These are phyloP conservation scores for Malurus cyaneus DNA, from an alignment of 2,113 vertebrate genomes.

Conservation along the genomic window DNA sequence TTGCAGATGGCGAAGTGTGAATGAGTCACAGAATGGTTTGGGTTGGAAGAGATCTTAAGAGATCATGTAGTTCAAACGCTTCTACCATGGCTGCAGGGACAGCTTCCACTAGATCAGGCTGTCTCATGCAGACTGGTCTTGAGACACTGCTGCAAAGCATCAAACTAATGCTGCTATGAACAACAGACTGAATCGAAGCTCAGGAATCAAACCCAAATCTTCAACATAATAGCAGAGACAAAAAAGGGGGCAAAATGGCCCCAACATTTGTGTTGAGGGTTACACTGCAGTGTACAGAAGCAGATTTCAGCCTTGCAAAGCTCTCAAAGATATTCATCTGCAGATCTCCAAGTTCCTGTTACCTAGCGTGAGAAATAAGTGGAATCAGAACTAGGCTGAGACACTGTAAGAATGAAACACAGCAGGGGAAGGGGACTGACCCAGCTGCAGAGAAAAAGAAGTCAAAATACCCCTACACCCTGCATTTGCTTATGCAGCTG, in stretches of 20 bases:
- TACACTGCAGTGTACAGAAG: background rate
- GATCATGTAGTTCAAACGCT: background rate
- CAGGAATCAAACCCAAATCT: background rate
- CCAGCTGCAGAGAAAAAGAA: background rate
- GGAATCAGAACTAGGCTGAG: background rate
- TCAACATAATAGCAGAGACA: background rate
- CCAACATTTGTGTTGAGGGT: background rate
- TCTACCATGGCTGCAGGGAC: background rate
- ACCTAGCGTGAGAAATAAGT: background rate
- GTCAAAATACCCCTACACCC: background rate
- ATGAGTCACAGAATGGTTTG: background rate
- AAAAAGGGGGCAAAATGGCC: background rate
- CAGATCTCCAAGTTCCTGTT: background rate
- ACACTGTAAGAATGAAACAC: slow-evolving; percentile 17
- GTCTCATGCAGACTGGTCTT: background rate
- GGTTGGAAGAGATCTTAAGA: background rate
- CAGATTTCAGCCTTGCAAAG: background rate
- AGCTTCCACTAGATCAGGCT: background rate
- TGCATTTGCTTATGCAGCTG: background rate
- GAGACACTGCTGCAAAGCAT: background rate
- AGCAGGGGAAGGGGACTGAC: background rate
- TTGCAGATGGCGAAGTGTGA: background rate
- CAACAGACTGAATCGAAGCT: background rate
- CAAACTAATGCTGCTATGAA: background rate
- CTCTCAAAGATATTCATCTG: background rate